Evolutionary conservation across 1,140 invertebrate species (phyloP), one percentile per base, ranked within the genome.

Genomic region (Acyrthosiphon pisum): DNA sequence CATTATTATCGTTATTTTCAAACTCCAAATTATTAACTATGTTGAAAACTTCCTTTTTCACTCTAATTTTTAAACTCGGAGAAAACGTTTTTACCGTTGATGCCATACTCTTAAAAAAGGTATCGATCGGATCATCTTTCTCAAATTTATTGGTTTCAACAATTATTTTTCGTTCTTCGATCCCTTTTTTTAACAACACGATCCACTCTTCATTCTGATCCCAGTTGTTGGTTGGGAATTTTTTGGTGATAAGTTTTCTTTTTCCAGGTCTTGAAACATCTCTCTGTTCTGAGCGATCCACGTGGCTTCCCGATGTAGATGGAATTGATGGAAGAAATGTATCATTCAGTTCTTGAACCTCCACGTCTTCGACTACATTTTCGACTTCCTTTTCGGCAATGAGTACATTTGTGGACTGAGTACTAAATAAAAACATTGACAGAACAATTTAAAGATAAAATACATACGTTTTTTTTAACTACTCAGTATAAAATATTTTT

Each of bases 31-130:
- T 60, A 26, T 60, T 23, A 60, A 60, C 56, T 60, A 60, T 60
- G 56, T 60, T 30, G 8, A 60, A 60, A 60, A 60, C 8, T 60
- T 60, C 68, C 68, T 8, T 76, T 76, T 76, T 76, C 30, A 30
- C 68, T 76, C n/a, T 76, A 35, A 76, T 76, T 35, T 76, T 76
- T 76, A 76, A 76, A 14, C 68, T 76, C 0, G 68, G 26, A n/a
- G 26, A 76, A 76, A 76, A 76, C 7, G 68, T 76, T 76, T 76
- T 76, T 18, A 76, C 68, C 23, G 68, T 76, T 76, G 68, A 76
- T 76, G 68, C 68, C 68, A 76, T 76, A 76, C 68, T 76, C 68
- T 76, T 76, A 20, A 76, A 76, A 76, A 76, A 76, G 18, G 68
- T 35, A 35, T 76, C 68, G 35, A 76, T 76, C 14, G 68, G 68